phyloP scores from a whole-genome alignment of 2,888 invertebrate species.

The Lepetodrilus schrolli region DNA sequence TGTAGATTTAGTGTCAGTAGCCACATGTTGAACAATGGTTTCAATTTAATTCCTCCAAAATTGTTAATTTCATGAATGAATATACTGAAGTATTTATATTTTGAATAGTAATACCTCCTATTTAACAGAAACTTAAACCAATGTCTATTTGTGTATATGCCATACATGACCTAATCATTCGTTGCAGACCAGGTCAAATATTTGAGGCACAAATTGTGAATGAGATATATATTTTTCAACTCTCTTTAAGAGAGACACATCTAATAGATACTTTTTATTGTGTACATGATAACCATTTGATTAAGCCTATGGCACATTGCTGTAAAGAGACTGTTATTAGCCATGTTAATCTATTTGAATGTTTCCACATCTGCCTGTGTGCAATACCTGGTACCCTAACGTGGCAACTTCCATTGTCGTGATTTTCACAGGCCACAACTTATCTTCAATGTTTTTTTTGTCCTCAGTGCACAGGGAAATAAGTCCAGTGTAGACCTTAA shows the following conservation, averaged over 20 bases:
- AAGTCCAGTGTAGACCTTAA: conserved; percentile 31
- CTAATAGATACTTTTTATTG: not conserved
- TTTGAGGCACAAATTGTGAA: conserved; percentile 3
- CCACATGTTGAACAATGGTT: too few species aligned
- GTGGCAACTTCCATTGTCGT: not conserved
- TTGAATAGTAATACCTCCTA: too few species aligned
- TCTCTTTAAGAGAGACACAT: not conserved
- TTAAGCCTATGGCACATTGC: not conserved
- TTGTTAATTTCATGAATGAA: too few species aligned
- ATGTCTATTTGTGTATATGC: too few species aligned
- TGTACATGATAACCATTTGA: not conserved
- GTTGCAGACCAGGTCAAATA: not conserved
- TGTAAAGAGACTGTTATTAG: not conserved
- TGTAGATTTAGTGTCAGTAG: too few species aligned
- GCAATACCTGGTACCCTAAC: not conserved
- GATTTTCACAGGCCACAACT: not conserved
- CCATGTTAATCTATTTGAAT: not conserved
- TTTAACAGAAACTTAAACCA: too few species aligned
- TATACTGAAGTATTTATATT: too few species aligned
- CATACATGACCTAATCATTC: too few species aligned
- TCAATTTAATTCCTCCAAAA: too few species aligned
- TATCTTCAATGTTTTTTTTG: conserved; percentile 12
- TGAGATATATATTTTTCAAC: not conserved
- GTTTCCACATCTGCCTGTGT: not conserved
- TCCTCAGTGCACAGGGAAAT: conserved; percentile 6